These are phyloP conservation scores for Globia sparganii DNA, from an alignment of 2,888 invertebrate genomes.

Conservation along the genomic window DNA sequence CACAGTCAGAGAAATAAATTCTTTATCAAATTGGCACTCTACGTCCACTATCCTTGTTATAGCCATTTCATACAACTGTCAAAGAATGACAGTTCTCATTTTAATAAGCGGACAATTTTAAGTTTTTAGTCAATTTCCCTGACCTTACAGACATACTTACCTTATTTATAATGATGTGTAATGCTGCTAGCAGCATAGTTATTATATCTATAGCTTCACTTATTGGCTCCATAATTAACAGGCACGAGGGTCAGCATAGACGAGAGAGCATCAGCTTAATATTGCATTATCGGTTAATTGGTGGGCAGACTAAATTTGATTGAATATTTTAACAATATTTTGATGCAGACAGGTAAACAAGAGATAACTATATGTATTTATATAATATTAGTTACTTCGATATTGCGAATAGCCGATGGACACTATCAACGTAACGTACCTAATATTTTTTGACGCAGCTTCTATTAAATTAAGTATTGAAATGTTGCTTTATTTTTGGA, in stretches of 20 bases:
- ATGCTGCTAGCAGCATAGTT: background rate
- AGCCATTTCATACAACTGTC: background rate
- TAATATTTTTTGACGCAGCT: constrained; percentile 1
- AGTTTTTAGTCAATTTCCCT: background rate
- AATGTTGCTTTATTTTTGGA: background rate
- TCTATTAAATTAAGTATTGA: constrained; percentile 1
- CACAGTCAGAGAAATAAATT: background rate
- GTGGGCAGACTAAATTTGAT: constrained; percentile 30
- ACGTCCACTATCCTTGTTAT: background rate
- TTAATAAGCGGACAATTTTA: background rate
- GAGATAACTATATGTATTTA: too few relatives aligned
- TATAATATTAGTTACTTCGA: background rate
- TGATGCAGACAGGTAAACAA: background rate
- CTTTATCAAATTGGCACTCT: background rate
- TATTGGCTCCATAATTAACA: background rate
- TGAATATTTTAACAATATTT: constrained; percentile 34
- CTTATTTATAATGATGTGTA: background rate
- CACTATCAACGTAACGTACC: background rate
- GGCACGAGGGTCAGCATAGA: background rate
- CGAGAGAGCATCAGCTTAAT: constrained; percentile 2
- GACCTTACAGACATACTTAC: background rate
- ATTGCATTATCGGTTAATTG: constrained; percentile 36
- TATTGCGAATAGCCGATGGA: background rate
- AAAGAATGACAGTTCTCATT: background rate
- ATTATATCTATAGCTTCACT: background rate